Conservation (phyloP, 2,113 vertebrate species). For the Orthonyx spaldingii region DNA sequence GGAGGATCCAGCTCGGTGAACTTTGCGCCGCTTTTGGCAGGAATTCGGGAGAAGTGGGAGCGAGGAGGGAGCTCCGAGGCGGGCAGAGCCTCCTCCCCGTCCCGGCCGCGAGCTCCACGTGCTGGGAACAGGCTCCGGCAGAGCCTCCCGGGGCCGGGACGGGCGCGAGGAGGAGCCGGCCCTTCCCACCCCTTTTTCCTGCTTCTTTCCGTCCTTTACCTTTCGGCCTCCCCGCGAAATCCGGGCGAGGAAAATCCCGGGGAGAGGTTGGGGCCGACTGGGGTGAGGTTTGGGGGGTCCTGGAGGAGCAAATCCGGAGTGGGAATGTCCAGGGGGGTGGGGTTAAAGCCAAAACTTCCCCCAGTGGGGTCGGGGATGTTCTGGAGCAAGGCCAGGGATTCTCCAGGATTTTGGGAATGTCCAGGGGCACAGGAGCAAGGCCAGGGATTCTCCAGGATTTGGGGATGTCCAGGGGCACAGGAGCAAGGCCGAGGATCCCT, state of each 20-base stretch:
- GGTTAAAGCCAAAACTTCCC: too few species aligned
- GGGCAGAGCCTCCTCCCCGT: not conserved
- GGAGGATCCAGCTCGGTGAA: not conserved
- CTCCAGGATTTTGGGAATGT: too few species aligned
- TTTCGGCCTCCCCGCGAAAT: not conserved
- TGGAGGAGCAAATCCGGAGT: not conserved
- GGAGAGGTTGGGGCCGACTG: accelerated
- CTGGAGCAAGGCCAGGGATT: too few species aligned
- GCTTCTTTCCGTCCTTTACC: too few species aligned
- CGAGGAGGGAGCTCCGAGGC: not conserved
- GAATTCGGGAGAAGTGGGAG: not conserved
- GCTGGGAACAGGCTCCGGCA: not conserved
- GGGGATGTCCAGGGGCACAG: not conserved
- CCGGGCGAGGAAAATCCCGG: not conserved
- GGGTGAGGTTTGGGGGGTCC: not conserved
- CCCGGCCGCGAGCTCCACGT: not conserved
- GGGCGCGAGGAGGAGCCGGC: not conserved
- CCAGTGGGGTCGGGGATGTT: too few species aligned
- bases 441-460: too few species aligned
- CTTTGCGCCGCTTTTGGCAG: not conserved
- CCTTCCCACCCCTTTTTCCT: not conserved
- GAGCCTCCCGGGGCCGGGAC: not conserved
- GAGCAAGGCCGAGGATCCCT: not conserved
- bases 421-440: not conserved
- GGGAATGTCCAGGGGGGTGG: not conserved